phyloP scores from a whole-genome alignment of 1,140 invertebrate genomes.

The Macrobrachium rosenbergii region DNA sequence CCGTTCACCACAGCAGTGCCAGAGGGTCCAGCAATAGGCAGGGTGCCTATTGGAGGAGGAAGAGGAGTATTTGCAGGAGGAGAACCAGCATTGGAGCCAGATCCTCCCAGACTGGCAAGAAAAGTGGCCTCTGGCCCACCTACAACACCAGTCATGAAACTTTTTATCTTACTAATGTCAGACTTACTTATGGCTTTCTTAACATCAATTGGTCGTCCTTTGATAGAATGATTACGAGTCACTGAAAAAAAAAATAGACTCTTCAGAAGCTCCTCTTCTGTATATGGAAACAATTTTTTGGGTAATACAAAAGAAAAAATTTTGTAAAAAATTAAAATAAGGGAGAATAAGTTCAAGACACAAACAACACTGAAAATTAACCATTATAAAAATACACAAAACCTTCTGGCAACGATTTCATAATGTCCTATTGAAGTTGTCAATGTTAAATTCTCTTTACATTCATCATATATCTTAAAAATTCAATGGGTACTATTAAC shows the following conservation, averaged over 20 bases:
- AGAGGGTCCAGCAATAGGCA: slow-evolving; percentile 25
- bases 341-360: no score
- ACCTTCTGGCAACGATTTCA: no score
- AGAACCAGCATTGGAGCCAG: slow-evolving; percentile 45
- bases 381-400: no score
- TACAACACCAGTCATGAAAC: slow-evolving; percentile 53
- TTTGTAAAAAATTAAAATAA: no score
- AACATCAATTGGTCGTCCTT: slow-evolving; percentile 65
- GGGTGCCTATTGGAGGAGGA: slow-evolving; percentile 9
- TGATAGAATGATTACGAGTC: slow-evolving; percentile 76
- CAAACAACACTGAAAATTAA: no score
- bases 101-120: slow-evolving; percentile 40
- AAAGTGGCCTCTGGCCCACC: slow-evolving; percentile 35
- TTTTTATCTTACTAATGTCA: slow-evolving; percentile 65
- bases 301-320: no score
- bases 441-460: no score
- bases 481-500: no score
- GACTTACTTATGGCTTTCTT: slow-evolving; percentile 67
- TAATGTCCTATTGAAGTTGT: no score
- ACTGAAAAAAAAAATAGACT: slow-evolving; percentile 71
- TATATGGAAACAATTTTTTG: no score
- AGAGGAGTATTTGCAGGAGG: slow-evolving; percentile 30
- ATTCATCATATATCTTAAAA: no score
- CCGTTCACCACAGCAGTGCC: slow-evolving; percentile 36
- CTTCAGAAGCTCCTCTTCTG: not conserved